phyloP scores from a whole-genome alignment of 2,797 vertebrate genomes.

The Pseudotriccus pelzelni region DNA sequence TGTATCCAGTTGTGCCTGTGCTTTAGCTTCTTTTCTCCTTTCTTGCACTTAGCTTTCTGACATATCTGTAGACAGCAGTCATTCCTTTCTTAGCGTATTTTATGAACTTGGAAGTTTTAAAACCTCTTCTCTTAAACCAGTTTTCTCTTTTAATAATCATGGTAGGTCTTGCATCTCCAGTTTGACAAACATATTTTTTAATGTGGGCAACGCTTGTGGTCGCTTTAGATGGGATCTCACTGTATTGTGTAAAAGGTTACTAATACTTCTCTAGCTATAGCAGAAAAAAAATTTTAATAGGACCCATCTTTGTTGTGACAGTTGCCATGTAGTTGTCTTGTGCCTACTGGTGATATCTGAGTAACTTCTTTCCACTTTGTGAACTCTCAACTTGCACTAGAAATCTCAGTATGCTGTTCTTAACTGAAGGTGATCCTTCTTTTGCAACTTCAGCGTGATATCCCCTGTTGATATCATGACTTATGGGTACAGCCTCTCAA shows the following conservation, averaged over 20 bases:
- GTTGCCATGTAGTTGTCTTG: not conserved
- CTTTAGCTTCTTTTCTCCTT: not conserved
- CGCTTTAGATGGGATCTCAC: not conserved
- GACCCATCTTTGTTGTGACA: not conserved
- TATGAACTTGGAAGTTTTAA: not conserved
- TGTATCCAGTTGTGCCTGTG: not conserved
- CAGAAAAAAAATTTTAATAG: not conserved
- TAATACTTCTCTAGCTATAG: not conserved
- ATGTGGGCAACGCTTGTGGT: not conserved
- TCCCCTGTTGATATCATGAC: not conserved
- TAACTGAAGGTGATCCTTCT: not conserved
- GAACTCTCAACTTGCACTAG: not conserved
- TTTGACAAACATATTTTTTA: not conserved
- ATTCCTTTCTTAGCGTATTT: not conserved
- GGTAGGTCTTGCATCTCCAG: not conserved
- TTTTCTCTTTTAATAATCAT: not conserved
- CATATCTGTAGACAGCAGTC: not conserved
- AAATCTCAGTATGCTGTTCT: not conserved
- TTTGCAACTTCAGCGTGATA: not conserved
- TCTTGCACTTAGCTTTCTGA: not conserved
- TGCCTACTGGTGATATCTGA: not conserved
- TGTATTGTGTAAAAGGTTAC: not conserved
- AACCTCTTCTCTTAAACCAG: not conserved
- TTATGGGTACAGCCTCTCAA: fast-evolving
- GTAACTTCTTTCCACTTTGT: not conserved